Evolutionary conservation across 2,888 invertebrate genomes (phyloP), one percentile per base, ranked within the genome.

Genomic region (Beris morrisii): DNA sequence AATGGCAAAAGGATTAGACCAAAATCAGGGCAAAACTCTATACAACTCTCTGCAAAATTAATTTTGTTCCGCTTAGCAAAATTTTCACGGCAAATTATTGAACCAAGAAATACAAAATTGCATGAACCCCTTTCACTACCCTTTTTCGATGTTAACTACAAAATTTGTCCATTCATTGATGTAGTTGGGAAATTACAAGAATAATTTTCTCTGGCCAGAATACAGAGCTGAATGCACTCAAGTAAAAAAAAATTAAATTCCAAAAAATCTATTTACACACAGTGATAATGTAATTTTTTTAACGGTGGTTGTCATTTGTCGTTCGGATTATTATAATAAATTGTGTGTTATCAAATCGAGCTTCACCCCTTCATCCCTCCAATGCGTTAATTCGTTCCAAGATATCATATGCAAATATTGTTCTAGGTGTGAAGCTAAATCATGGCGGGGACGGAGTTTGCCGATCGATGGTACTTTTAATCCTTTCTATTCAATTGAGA

Each of bases 371-470:
- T 61, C 28, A 5, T 15, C 30, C 43, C 38, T 38, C 11, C 22
- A 15, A 44, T 56, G 15, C 48, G 44, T 38, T 5, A 43, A 59
- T 67, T 64, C 64, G 67, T 67, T 66, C 54, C 50, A 44, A 32
- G 13, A n/a, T 66, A 48, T 66, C 32, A 48, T 50, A 66, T 66
- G 66, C 66, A 66, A 66, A 66, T 66, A 66, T 66, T 66, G 59
- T 31, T 46, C 54, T 59, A 66, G 66, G 66, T 66, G 66, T 66
- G 66, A 66, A 61, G 15, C 48, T 48, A 12, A 13, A 15, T 4
- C 9, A 22, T 9, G 6, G 13, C 30, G 30, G 22, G 13, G 22
- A 45, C 11, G 57, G 4, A 4, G 6, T 44, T 57, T 6, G 7
- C 38, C 54, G 53, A 64, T 64, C 54, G 54, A 64, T 64, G 45